Percentiles rank a stretch among this genome's conserved stretches.
Evolutionary conservation across 2,797 vertebrate genomes (phyloP).

Genomic region (Garrulus glandarius): DNA sequence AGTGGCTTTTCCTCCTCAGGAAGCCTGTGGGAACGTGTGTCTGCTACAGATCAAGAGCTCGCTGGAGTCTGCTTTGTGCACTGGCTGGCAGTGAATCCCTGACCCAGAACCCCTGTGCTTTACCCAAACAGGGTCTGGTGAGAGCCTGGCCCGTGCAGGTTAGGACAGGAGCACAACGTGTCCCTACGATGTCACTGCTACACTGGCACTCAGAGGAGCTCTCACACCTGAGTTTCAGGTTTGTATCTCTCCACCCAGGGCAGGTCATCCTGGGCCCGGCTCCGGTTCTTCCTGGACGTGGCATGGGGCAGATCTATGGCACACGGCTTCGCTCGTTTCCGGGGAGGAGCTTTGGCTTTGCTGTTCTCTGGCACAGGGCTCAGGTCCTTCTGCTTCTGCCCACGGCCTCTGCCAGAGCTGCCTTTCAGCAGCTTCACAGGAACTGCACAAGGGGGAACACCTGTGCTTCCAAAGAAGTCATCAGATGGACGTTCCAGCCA

Average conservation of each 20-base stretch:
- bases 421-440: conserved; percentile 15
- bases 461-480: conserved; percentile 70
- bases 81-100: not conserved
- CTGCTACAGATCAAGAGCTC: not conserved
- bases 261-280: conserved; percentile 70
- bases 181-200: fast-evolving
- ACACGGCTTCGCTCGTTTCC: conserved; percentile 70
- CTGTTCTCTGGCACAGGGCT: conserved; percentile 44
- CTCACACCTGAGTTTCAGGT: conserved; percentile 80
- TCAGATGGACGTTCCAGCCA: conserved; percentile 86
- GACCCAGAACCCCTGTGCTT: not conserved
- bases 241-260: conserved; percentile 89
- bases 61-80: not conserved
- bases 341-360: conserved; percentile 49
- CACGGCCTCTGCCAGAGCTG: not conserved
- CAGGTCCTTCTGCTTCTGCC: conserved; percentile 49
- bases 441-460: not conserved
- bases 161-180: fast-evolving
- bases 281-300: conserved; percentile 6
- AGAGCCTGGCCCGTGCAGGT: not conserved
- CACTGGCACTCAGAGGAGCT: not conserved
- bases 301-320: not conserved
- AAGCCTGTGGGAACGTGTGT: not conserved
- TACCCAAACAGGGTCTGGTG: fast-evolving
- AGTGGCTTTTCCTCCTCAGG: not conserved